phyloP scores from a whole-genome alignment of 2,797 vertebrate species.

The Typhlichthys subterraneus region DNA sequence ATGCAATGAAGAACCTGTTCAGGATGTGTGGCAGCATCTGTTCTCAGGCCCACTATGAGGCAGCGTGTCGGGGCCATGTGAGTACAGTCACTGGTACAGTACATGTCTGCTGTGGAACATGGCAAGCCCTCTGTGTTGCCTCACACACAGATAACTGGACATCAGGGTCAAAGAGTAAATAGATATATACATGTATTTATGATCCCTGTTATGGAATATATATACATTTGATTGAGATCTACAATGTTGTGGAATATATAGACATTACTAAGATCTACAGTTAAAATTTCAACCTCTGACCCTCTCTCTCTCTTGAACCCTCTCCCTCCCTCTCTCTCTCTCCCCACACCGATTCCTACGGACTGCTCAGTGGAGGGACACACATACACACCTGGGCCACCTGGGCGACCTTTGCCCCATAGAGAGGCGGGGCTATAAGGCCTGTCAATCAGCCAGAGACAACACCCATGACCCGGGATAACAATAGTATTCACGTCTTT shows the following conservation, averaged over 20 bases:
- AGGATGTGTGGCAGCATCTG: constrained; percentile 65
- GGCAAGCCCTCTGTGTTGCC: too few relatives aligned
- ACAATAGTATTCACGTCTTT: too few relatives aligned
- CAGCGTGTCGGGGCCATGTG: constrained; percentile 65
- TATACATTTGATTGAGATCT: not conserved
- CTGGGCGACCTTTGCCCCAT: too few relatives aligned
- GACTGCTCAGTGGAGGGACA: too few relatives aligned
- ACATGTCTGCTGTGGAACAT: not conserved
- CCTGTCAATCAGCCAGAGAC: too few relatives aligned
- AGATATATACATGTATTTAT: not conserved
- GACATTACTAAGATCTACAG: not conserved
- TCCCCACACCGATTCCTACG: not conserved
- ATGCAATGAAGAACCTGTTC: constrained; percentile 69
- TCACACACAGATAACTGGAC: too few relatives aligned
- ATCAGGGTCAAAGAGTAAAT: not conserved
- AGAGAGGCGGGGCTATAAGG: too few relatives aligned
- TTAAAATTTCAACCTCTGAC: not conserved
- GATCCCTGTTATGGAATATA: not conserved
- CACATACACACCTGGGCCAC: too few relatives aligned
- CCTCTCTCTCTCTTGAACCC: too few relatives aligned
- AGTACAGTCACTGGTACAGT: constrained; percentile 44
- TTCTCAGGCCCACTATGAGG: constrained; percentile 42
- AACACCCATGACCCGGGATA: too few relatives aligned
- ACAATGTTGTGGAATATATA: not conserved
- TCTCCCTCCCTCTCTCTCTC: constrained; percentile 28